A percentile compares a stretch with the other conserved stretches of the same genome.
These are phyloP conservation scores for Epinotia bilunana DNA, from an alignment of 2,888 invertebrate genomes.

Conservation along the genomic window DNA sequence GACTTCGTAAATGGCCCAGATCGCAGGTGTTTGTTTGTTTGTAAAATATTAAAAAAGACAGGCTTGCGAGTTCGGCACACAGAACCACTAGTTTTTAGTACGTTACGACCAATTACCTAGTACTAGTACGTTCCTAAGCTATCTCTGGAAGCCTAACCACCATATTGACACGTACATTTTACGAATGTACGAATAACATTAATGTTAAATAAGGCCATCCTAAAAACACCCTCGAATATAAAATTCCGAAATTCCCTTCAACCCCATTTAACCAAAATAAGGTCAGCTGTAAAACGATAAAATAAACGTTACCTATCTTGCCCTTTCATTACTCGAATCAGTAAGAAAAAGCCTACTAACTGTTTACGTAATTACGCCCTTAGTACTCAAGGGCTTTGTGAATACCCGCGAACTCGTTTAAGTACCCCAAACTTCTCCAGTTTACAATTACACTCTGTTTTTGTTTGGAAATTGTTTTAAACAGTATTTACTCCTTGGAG, in stretches of 20 bases:
- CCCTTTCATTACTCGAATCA: constrained; percentile 38
- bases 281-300: constrained; percentile 38
- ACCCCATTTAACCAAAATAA: constrained; percentile 30
- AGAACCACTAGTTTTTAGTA: no score
- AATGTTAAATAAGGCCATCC: constrained; percentile 8
- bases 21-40: no score
- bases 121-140: no score
- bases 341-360: constrained; percentile 37
- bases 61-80: no score
- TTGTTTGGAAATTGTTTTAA: constrained; percentile 44
- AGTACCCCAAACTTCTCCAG: constrained; percentile 39
- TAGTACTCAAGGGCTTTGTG: constrained; percentile 20
- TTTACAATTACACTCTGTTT: constrained; percentile 45
- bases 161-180: no score
- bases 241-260: constrained; percentile 7
- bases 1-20: no score
- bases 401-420: constrained; percentile 40
- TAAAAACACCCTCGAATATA: constrained; percentile 18
- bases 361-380: constrained; percentile 38
- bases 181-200: constrained; percentile 11
- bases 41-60: no score
- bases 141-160: no score
- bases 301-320: constrained; percentile 42
- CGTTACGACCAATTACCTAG: no score
- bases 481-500: constrained; percentile 37